Evolutionary conservation across 2,113 vertebrate genomes (phyloP), one percentile per base, ranked within the genome.

Genomic region (Chamaea fasciata): DNA sequence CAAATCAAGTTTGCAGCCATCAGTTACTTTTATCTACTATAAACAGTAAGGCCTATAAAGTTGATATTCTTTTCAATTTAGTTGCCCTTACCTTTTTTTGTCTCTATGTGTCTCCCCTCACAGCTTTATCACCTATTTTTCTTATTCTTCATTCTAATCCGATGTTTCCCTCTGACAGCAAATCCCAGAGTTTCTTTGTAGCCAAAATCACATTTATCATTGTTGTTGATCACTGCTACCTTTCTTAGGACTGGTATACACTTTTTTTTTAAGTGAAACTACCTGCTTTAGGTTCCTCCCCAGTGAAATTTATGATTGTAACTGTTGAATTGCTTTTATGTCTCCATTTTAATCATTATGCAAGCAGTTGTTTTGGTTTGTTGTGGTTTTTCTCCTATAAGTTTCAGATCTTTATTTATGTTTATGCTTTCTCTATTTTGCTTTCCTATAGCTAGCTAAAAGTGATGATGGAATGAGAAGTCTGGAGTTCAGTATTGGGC

Each of bases 201-300:
- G 60, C 53, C 87, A 39, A 94, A 97, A 96, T 87, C 95, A 63
- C 33, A 92, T 96, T 96, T 95, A 81, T 96, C 94, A 92, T 68
- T 92, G 90, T 59, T 68, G 35, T 80, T 95, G 87, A 92, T 79
- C 52, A 59, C 47, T 94, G 63, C n/a, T 86, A 74, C 27, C 30
- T 94, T 94, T 96, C 89, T 80, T 63, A 96, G 78, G 79, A 79
- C 83, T 50, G 60, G 33, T 80, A 79, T 82, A 67, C 47, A 89
- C 83, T 94, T 90, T 39, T 95, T 93, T 96, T 93, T 87, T 18
- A 12, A 96, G 93, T 96, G 94, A 97, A 96, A 83, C 78, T 55
- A 95, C 89, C 77, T 92, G 82, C 95, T 87, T 96, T 90, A 13
- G 15, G 31, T 89, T 92, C 73, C 63, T 33, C 80, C 39, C 37